These are phyloP conservation scores for Nothocercus julius DNA, from an alignment of 2,113 vertebrate genomes.

Conservation along the genomic window DNA sequence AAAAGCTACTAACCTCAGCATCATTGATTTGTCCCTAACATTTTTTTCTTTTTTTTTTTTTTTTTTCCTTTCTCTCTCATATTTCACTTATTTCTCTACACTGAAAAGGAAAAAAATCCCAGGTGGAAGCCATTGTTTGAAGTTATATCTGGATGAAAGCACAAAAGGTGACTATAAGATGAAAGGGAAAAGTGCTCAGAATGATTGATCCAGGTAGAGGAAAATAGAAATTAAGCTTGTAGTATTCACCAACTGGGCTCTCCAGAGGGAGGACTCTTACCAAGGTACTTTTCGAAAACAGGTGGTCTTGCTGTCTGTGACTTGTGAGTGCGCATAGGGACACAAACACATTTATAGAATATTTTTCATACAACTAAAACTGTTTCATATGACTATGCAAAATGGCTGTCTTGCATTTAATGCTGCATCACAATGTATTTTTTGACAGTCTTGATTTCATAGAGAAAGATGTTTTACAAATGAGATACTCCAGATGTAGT, in stretches of 20 bases:
- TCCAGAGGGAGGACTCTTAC: not conserved
- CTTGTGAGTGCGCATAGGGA: not conserved
- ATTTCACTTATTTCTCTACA: not conserved
- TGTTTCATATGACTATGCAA: not conserved
- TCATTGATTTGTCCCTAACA: constrained; percentile 14
- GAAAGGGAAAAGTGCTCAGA: not conserved
- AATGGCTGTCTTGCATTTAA: not conserved
- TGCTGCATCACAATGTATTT: not conserved
- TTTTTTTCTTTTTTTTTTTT: not conserved
- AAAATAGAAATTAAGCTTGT: not conserved
- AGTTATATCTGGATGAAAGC: constrained; percentile 31
- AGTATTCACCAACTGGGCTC: not conserved
- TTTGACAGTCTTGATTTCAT: not conserved
- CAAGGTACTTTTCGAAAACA: not conserved
- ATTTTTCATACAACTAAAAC: not conserved
- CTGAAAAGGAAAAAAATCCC: not conserved
- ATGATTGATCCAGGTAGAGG: not conserved
- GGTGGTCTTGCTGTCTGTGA: not conserved
- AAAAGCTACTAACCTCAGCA: not conserved
- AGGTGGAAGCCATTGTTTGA: constrained; percentile 18
- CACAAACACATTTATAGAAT: not conserved
- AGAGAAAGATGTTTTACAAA: not conserved
- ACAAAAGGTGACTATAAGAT: not conserved
- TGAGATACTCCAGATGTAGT: not conserved
- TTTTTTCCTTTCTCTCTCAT: too few relatives aligned